Conservation (phyloP, 2,888 invertebrate species). For the Dusona sp. region DNA sequence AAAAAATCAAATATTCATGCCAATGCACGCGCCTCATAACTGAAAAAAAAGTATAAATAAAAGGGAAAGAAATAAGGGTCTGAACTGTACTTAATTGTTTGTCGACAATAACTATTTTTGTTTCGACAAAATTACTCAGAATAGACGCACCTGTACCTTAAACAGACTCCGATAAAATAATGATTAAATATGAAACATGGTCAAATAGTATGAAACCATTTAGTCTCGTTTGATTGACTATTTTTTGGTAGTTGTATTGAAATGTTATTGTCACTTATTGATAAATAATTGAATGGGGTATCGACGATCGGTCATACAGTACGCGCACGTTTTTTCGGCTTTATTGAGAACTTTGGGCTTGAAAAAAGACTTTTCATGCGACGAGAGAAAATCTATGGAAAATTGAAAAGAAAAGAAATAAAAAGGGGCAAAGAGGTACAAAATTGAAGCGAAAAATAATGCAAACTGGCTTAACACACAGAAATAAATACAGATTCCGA, state of each 20-base stretch:
- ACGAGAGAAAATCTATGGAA: background rate
- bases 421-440: background rate
- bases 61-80: conserved; percentile 5
- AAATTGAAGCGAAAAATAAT: background rate
- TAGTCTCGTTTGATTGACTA: conserved; percentile 7
- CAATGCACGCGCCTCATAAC: conserved; percentile 38
- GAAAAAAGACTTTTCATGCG: conserved; percentile 21
- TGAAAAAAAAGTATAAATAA: background rate
- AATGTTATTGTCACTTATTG: conserved; percentile 60
- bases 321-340: background rate
- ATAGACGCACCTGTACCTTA: conserved; percentile 82
- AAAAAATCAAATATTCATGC: conserved; percentile 50
- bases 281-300: background rate
- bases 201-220: background rate
- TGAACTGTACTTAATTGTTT: conserved; percentile 26
- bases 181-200: background rate
- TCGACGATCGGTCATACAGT: conserved; percentile 9
- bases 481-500: conserved; percentile 28
- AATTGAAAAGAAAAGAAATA: background rate
- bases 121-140: conserved; percentile 48
- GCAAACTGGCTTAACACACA: background rate
- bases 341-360: background rate
- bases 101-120: conserved; percentile 8
- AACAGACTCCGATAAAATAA: conserved; percentile 77
- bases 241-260: conserved; percentile 45